phyloP scores from a whole-genome alignment of 1,140 invertebrate species.

The Neodiprion virginianus region DNA sequence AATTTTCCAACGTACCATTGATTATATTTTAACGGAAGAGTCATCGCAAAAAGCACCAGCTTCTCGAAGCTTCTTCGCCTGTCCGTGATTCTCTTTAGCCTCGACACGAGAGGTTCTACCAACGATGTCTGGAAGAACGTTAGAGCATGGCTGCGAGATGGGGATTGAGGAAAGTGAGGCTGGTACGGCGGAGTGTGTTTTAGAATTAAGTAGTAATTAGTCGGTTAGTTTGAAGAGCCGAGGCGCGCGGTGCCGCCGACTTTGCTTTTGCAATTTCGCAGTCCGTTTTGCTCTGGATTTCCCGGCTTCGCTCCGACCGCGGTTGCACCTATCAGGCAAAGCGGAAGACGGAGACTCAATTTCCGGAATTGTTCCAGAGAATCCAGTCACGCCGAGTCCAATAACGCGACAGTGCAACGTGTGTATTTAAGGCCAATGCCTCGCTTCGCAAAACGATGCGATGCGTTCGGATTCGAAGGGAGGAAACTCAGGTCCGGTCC shows the following conservation, averaged over 20 bases:
- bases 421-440: too few relatives aligned
- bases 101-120: not conserved
- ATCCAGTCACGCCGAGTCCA: too few relatives aligned
- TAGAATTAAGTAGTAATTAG: constrained; percentile 24
- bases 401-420: too few relatives aligned
- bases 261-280: constrained; percentile 1
- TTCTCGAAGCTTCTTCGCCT: not conserved
- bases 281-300: not conserved
- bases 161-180: not conserved
- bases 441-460: too few relatives aligned
- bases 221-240: constrained; percentile 13
- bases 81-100: not conserved
- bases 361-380: not conserved
- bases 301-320: not conserved
- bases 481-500: too few relatives aligned
- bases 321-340: not conserved
- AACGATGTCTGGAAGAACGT: not conserved
- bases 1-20: not conserved
- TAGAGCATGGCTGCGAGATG: not conserved
- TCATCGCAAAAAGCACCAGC: not conserved
- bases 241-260: not conserved
- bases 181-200: constrained; percentile 12
- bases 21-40: not conserved
- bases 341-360: not conserved
- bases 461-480: too few relatives aligned